A percentile compares a stretch with the other conserved stretches of the same genome.
Conservation (phyloP, 2,113 vertebrate species). For the Petroica traversi region DNA sequence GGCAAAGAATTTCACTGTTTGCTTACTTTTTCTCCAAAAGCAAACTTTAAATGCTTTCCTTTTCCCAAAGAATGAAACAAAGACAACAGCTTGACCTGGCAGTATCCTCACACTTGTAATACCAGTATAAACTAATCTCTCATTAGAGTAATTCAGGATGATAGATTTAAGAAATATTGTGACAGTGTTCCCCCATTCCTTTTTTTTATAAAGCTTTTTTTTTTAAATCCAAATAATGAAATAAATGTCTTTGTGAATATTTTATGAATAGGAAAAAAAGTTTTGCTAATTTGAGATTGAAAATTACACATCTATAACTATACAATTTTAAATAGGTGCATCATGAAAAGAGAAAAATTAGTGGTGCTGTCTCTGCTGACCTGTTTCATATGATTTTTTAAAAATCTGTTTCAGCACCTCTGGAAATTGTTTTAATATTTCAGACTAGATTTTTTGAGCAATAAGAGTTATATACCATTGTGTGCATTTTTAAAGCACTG, state of each 20-base stretch:
- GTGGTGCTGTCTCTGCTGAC: constrained; percentile 51
- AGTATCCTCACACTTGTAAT: neutral
- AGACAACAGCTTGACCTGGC: neutral
- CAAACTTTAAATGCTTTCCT: neutral
- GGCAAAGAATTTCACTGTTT: neutral
- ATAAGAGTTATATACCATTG: constrained; percentile 58
- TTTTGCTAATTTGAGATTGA: neutral
- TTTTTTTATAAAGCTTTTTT: neutral
- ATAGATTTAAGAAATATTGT: neutral
- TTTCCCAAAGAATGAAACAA: neutral
- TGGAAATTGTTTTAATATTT: constrained; percentile 20
- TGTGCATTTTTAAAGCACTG: constrained; percentile 68
- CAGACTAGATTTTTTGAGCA: constrained; percentile 62
- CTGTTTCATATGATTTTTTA: constrained; percentile 21
- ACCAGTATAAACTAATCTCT: neutral
- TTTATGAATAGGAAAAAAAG: neutral
- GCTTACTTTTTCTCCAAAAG: neutral
- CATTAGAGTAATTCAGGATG: neutral
- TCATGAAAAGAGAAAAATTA: neutral
- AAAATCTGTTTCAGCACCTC: constrained; percentile 29
- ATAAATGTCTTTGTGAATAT: constrained; percentile 32
- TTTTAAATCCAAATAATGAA: neutral
- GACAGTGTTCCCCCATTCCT: neutral
- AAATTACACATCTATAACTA: constrained; percentile 1
- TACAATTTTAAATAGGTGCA: neutral